Evolutionary conservation across 2,113 vertebrate species (phyloP).

Genomic region (Ptilonorhynchus violaceus): DNA sequence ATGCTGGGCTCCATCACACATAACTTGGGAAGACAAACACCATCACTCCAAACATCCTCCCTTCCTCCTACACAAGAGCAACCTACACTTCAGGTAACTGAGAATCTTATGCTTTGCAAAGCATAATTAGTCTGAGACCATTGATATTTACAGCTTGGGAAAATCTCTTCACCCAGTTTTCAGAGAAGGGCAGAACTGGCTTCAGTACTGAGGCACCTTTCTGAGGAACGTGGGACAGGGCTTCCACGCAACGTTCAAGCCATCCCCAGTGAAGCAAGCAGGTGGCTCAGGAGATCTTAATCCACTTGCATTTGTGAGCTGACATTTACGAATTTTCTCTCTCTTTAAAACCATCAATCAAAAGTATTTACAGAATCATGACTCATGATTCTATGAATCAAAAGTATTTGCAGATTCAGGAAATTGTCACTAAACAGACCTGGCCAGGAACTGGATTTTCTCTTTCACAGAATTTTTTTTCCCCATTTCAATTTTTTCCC

Average conservation of each 20-base stretch:
- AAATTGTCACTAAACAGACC: background rate
- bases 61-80: background rate
- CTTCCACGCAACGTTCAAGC: background rate
- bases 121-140: background rate
- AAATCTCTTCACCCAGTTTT: background rate
- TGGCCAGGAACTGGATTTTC: background rate
- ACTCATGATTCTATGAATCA: background rate
- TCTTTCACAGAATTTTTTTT: background rate
- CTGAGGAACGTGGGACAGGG: background rate
- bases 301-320: background rate
- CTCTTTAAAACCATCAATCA: background rate
- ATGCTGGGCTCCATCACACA: accelerated
- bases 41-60: background rate
- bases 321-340: background rate
- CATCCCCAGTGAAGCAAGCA: background rate
- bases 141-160: background rate
- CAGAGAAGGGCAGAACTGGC: background rate
- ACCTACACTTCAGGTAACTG: background rate
- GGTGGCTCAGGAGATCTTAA: background rate
- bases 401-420: background rate
- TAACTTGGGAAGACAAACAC: background rate
- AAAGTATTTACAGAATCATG: background rate
- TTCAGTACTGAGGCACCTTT: background rate
- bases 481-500: background rate
- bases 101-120: background rate